Evolutionary conservation across 2,113 vertebrate species (phyloP).

Genomic region (Motacilla alba): DNA sequence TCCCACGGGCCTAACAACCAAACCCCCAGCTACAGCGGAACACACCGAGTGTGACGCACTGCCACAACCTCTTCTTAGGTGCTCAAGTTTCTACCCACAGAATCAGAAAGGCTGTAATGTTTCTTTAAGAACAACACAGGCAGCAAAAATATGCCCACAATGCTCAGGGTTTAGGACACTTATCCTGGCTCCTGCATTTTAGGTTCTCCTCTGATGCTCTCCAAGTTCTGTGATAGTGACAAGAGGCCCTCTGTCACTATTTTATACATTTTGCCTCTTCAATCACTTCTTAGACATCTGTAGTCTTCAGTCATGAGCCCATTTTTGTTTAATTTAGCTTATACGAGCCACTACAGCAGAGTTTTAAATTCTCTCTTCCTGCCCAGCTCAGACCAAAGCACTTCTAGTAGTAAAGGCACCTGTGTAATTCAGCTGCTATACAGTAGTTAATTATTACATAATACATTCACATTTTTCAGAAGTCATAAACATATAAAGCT

Average conservation of each 20-base stretch:
- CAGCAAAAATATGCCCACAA: neutral
- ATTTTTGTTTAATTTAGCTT: neutral
- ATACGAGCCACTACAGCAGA: neutral
- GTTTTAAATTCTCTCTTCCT: neutral
- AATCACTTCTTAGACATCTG: neutral
- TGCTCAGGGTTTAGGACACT: neutral
- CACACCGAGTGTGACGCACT: accelerated
- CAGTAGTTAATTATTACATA: neutral
- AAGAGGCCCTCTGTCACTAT: neutral
- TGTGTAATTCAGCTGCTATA: neutral
- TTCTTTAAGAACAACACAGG: neutral
- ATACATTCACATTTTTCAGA: neutral
- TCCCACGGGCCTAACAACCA: neutral
- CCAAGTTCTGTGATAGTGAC: neutral
- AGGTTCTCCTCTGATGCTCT: neutral
- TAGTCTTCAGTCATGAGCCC: neutral
- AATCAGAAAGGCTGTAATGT: neutral
- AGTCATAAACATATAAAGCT: neutral
- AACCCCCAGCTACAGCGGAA: neutral
- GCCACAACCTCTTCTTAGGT: neutral
- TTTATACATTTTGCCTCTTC: neutral
- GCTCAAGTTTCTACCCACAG: neutral
- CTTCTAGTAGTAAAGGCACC: neutral
- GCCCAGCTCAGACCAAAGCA: neutral
- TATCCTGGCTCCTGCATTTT: neutral